Base-by-base conservation (phyloP, 2,797 vertebrate genomes). In the Oreortyx pictus region DNA sequence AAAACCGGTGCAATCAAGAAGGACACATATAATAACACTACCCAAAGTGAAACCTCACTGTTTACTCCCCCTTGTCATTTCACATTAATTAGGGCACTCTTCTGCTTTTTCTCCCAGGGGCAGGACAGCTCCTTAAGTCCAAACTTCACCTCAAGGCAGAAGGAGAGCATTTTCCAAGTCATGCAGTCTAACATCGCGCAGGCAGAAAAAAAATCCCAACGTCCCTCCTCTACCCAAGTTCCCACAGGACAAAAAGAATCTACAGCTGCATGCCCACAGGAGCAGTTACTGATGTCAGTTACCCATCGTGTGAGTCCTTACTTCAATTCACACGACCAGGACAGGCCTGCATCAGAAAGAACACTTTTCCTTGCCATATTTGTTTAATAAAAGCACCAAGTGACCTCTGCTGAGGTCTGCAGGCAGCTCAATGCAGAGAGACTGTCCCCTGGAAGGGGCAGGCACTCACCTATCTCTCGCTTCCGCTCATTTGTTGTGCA, bases 401-500 rank as follows among this genome's bases (percentile, higher is more conserved):
- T 1, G 41, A 5, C 9, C 25, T 20, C 22, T 61, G 60, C 27
- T 47, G 41, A n/a, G 50, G 49, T 20, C 35, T n/a, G 13, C 41
- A 39, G 68, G 39, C 50, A 68, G 84, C 52, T 66, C n/a, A 44
- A 16, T 27, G 16, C 16, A n/a, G 9, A 19, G 17, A 15, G 15
- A 46, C 0, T 27, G 43, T 4, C 76, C 57, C 67, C 22, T 2
- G 35, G 41, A 16, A 37, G 35, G 7, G 8, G 41, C 6, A 19
- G 4, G 14, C 57, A 97, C 98, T 98, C 96, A 99, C 99, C 99
- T 71, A 99, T 99, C 97, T 99, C 99, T 24, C 99, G 98, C 85
- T 99, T 99, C 79, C 99, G 97, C 95, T 99, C 99, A 57, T 99
- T 99, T 4, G 99, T 99, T 4, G 99, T 99, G 97, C 98, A 99